These are phyloP conservation scores for Lasioglossum baleicum DNA, from an alignment of 1,140 invertebrate genomes.

Conservation along the genomic window DNA sequence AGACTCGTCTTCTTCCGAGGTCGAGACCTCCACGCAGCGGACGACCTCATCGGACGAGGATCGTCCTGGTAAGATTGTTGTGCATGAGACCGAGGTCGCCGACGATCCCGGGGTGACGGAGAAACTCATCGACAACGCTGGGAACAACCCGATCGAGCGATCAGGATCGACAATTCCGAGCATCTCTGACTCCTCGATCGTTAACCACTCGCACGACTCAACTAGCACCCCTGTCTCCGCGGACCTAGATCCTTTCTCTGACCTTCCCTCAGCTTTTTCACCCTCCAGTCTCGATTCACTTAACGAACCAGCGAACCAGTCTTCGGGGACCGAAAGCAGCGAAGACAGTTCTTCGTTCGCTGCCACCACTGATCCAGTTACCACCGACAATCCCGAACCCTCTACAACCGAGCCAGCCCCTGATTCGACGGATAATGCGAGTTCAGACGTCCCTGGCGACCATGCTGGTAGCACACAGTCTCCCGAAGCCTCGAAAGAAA, in stretches of 20 bases:
- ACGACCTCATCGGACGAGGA: conserved; percentile 36
- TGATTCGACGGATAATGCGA: conserved; percentile 27
- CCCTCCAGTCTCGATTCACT: neutral
- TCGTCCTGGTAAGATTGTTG: conserved; percentile 62
- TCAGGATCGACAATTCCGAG: conserved; percentile 22
- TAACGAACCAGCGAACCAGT: neutral
- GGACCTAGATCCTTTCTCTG: conserved; percentile 42
- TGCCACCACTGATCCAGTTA: conserved; percentile 3
- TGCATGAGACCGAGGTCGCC: conserved; percentile 64
- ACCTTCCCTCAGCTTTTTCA: conserved; percentile 3
- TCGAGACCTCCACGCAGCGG: conserved; percentile 16
- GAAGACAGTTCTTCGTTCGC: neutral
- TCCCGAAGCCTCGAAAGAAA: conserved; percentile 4
- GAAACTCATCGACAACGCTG: neutral
- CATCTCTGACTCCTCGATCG: conserved; percentile 40
- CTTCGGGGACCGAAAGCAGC: neutral
- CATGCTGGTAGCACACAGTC: neutral
- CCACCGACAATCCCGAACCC: neutral
- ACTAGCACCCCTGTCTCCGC: conserved; percentile 36
- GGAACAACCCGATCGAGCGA: conserved; percentile 15
- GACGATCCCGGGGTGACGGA: conserved; percentile 24
- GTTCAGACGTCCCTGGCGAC: conserved; percentile 24
- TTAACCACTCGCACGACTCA: conserved; percentile 44
- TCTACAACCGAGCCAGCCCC: conserved; percentile 9
- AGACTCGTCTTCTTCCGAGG: conserved; percentile 15